Percentiles rank a stretch among this genome's conserved stretches.
phyloP scores from a whole-genome alignment of 2,797 vertebrate species.

The Chrosomus eos region DNA sequence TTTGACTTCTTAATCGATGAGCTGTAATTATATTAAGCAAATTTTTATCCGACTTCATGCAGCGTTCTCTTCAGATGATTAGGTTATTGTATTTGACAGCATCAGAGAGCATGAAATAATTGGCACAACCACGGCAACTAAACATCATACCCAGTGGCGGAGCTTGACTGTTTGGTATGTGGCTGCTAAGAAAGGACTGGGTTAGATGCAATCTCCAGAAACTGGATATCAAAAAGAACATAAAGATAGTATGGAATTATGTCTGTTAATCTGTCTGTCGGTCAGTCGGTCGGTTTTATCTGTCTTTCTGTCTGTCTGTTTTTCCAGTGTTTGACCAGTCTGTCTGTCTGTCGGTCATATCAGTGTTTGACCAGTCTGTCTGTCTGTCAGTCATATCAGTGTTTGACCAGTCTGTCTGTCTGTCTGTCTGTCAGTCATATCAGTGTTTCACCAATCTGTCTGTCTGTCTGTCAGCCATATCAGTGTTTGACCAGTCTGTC shows the following conservation, averaged over 20 bases:
- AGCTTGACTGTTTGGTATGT: slow-evolving; percentile 13
- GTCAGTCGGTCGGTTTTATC: too few relatives aligned
- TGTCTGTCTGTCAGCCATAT: too few relatives aligned
- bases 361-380: neutral
- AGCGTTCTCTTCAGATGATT: slow-evolving; percentile 19
- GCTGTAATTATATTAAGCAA: slow-evolving; percentile 42
- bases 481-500: too few relatives aligned
- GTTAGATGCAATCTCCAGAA: neutral
- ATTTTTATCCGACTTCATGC: slow-evolving; percentile 27
- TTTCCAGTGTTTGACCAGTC: neutral
- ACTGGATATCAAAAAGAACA: neutral
- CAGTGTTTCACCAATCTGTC: too few relatives aligned
- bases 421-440: too few relatives aligned
- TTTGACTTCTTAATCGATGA: slow-evolving; percentile 35
- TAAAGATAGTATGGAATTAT: too few relatives aligned
- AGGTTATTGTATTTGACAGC: slow-evolving; percentile 28
- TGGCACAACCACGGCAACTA: slow-evolving; percentile 13
- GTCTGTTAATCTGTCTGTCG: too few relatives aligned
- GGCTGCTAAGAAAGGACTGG: neutral
- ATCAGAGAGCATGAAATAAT: slow-evolving; percentile 40
- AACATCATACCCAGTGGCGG: neutral
- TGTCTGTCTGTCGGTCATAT: neutral
- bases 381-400: neutral
- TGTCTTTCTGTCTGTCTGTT: too few relatives aligned
- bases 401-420: neutral